Base-by-base conservation (phyloP, 2,113 vertebrate genomes). In the Sphaerodactylus townsendi region DNA sequence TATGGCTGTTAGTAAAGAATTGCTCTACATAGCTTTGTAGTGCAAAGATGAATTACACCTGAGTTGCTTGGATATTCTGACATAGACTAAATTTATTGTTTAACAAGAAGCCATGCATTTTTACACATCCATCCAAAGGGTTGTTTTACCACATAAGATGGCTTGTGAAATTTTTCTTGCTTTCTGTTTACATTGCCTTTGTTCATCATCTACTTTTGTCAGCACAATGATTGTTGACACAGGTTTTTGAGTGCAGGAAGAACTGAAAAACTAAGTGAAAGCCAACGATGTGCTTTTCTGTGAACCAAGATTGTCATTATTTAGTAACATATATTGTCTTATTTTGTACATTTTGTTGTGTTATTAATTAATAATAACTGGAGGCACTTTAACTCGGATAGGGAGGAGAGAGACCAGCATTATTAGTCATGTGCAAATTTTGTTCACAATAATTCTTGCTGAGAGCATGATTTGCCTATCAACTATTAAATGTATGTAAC, bases 161-260 rank as follows among this genome's bases (percentile, higher is more conserved):
- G 87, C 89, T 89, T 77, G 83, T 85, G 44, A 8, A 21, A 2
- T 3, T 83, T 90, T 28, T 82, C 15, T 30, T 64, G 14, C 37
- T 75, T 86, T 92, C 84, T 10, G 80, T 95, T 91, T 87, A 56
- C 68, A 68, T 87, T 87, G 50, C 88, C 87, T 85, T 85, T 89
- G 91, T 89, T 92, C 53, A 83, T 93, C 85, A 86, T 68, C 88
- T 88, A 78, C 19, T 89, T 91, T 82, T 92, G 85, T 92, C 90
- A 92, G 77, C 72, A 35, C 62, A 0, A 0, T 90, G 86, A 66
- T 70, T 86, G 83, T 89, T 91, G 86, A 72, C 88, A 92, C 89
- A 13, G 37, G 11, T 89, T 82, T 90, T 87, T 90, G 62, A 83
- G 81, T 78, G 37, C 46, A 84, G 81, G 73, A 89, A 86, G 87